Percentiles rank a stretch among this genome's conserved stretches.
These are phyloP conservation scores for Operophtera brumata DNA, from an alignment of 2,888 invertebrate genomes.

Conservation along the genomic window DNA sequence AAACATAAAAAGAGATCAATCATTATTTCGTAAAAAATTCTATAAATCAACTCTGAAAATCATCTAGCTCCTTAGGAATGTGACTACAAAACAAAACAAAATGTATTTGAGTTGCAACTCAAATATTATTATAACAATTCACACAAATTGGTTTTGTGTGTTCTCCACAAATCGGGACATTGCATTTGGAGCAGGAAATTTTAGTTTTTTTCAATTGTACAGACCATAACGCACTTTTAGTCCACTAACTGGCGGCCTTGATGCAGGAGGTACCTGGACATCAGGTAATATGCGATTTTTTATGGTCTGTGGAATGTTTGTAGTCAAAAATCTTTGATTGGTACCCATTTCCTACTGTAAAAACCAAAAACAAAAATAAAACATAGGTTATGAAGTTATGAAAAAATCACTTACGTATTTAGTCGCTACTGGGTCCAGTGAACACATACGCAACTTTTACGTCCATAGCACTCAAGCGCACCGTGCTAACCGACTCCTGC, in stretches of 20 bases:
- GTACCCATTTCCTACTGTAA: background rate
- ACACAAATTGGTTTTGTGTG: slow-evolving; percentile 1
- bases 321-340: background rate
- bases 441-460: background rate
- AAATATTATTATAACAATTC: background rate
- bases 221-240: background rate
- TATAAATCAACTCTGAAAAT: no score
- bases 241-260: background rate
- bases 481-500: background rate
- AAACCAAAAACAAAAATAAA: background rate
- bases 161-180: background rate
- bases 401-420: background rate
- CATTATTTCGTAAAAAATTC: no score
- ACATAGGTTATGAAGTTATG: background rate
- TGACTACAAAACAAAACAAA: background rate
- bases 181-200: background rate
- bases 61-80: background rate
- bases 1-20: no score
- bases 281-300: background rate
- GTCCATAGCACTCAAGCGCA: background rate
- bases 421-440: background rate
- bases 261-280: background rate
- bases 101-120: background rate
- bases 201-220: slow-evolving; percentile 1
- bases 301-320: background rate